phyloP scores from a whole-genome alignment of 2,797 vertebrate genomes.

The Labroides dimidiatus region DNA sequence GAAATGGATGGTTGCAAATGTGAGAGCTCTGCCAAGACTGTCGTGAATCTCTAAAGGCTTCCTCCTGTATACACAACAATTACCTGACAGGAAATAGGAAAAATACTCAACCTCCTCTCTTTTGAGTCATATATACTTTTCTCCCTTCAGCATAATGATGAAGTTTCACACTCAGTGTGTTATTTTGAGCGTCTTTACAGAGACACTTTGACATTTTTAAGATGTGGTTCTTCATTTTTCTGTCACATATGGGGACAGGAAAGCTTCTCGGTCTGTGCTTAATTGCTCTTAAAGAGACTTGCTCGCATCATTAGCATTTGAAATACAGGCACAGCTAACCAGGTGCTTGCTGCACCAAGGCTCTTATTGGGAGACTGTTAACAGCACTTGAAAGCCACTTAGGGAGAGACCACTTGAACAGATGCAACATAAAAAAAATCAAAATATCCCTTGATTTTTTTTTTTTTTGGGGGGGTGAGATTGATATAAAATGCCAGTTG shows the following conservation, averaged over 20 bases:
- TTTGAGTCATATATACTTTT: background rate
- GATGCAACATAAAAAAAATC: constrained; percentile 12
- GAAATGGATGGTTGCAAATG: constrained; percentile 47
- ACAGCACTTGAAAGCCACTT: background rate
- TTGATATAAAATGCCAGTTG: constrained; percentile 19
- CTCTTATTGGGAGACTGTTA: constrained; percentile 13
- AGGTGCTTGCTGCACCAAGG: background rate
- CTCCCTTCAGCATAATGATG: background rate
- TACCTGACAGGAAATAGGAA: background rate
- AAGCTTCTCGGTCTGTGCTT: background rate
- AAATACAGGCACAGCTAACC: background rate
- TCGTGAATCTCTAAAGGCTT: constrained; percentile 11
- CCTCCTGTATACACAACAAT: constrained; percentile 11
- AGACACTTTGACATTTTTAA: constrained; percentile 3
- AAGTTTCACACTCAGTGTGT: constrained; percentile 4
- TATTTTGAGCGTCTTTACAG: background rate
- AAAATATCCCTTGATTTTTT: background rate
- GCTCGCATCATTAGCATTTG: constrained; percentile 17
- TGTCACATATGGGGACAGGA: background rate
- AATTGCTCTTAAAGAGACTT: constrained; percentile 1
- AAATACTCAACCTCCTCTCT: background rate
- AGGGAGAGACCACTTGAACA: background rate
- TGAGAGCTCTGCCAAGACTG: constrained; percentile 22
- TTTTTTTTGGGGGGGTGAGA: too few species aligned
- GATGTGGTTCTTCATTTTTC: background rate